Base-by-base conservation (phyloP, 2,888 invertebrate genomes). In the Nudaria mundana region DNA sequence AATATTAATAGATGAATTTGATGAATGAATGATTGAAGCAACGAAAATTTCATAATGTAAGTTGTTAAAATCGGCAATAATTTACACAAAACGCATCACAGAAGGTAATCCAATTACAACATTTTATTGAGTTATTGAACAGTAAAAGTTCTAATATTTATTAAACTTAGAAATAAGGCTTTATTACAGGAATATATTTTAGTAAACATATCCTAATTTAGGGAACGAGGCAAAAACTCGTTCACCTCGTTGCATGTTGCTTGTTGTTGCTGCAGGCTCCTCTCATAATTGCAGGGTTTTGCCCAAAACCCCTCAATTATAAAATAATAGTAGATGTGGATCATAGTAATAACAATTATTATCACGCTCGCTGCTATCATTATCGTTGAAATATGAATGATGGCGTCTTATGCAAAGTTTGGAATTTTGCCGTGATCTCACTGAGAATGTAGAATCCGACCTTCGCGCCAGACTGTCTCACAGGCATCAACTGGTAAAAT, bases 321-420 rank as follows among this genome's bases (percentile, higher is more conserved):
- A 86, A 88, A 87, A 87, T 88, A 88, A 88, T 88, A 87, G 82
- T 83, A 87, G 86, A 86, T 86, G 85, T 79, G 85, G 82, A 84
- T 87, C 85, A 82, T 86, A 86, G 85, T 88, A 88, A 88, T 88
- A 86, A 87, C 86, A 88, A 88, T 88, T 86, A 88, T 88, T 88
- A 88, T 87, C 87, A 83, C 88, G 86, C 86, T 82, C 78, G 76
- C 71, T 66, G 76, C 76, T 79, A 78, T 86, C 79, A 88, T 88
- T 88, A 88, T 72, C 47, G 71, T 76, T 88, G 85, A 88, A 83
- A 87, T 87, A 88, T 88, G 71, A 79, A 67, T 69, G 75, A 75
- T 76, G 68, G 66, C 61, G 68, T 64, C 60, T 77, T 82, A 81
- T 84, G 85, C 83, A 82, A 84, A 85, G 80, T 75, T 72, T 47